These are phyloP conservation scores for Apis florea DNA, from an alignment of 1,140 invertebrate species.

Conservation along the genomic window DNA sequence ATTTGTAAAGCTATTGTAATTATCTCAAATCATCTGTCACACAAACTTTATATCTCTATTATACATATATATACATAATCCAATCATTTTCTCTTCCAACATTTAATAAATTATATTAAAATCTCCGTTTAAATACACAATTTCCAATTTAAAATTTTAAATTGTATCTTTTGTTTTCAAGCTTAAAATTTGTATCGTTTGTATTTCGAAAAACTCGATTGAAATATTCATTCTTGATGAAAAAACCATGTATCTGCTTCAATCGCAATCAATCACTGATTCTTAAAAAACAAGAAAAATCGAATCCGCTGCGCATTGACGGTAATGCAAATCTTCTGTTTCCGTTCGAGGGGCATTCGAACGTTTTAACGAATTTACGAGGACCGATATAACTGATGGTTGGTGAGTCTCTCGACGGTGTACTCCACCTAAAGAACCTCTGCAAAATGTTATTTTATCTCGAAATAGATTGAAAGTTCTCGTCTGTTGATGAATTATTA, in stretches of 20 bases:
- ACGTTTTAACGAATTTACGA: slow-evolving; percentile 16
- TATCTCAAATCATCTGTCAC: no score
- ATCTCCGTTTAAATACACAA: no score
- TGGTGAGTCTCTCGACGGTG: not conserved
- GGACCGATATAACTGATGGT: slow-evolving; percentile 12
- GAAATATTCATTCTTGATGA: not conserved
- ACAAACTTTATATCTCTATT: no score
- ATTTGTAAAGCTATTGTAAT: no score
- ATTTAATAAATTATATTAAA: no score
- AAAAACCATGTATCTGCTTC: not conserved
- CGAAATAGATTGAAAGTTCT: slow-evolving; percentile 25
- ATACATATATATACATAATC: no score
- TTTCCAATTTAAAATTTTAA: no score
- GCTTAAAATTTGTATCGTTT: no score
- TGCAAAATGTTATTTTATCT: slow-evolving; percentile 31
- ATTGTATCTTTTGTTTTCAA: no score
- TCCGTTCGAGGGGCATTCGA: not conserved
- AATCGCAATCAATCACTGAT: not conserved
- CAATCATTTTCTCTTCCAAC: no score
- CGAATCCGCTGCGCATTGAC: not conserved
- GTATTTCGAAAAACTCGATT: not conserved
- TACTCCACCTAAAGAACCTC: slow-evolving; percentile 14
- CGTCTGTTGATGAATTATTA: slow-evolving; percentile 13
- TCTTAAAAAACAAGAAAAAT: not conserved
- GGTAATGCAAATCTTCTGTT: slow-evolving; percentile 42